Conservation (phyloP, 2,113 vertebrate genomes). For the Labrus mixtus region DNA sequence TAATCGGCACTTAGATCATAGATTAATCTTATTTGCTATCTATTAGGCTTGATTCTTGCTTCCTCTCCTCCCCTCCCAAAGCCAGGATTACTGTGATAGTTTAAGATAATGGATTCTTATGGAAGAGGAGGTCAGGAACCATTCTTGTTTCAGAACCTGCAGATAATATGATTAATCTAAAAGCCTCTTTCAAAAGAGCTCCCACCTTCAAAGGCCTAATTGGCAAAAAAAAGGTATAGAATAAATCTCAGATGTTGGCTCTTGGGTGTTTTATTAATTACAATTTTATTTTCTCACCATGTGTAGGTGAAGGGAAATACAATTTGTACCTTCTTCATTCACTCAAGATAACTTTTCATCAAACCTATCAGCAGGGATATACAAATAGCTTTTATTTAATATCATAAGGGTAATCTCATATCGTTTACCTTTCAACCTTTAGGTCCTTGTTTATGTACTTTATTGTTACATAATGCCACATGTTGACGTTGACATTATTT, state of each 20-base stretch:
- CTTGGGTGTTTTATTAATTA: slow-evolving; percentile 76
- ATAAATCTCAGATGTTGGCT: slow-evolving; percentile 85
- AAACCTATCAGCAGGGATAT: slow-evolving; percentile 48
- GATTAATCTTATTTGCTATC: slow-evolving; percentile 99
- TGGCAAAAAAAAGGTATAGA: slow-evolving; percentile 87
- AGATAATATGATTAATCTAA: slow-evolving; percentile 99
- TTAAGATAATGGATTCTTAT: slow-evolving; percentile 99
- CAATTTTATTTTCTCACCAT: slow-evolving; percentile 73
- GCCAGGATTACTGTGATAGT: slow-evolving; percentile 99
- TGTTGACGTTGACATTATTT: slow-evolving; percentile 67
- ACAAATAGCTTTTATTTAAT: slow-evolving; percentile 63
- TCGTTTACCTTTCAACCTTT: slow-evolving; percentile 74
- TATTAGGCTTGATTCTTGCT: slow-evolving; percentile 99
- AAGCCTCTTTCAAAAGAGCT: slow-evolving; percentile 96
- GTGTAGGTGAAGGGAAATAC: slow-evolving; percentile 74
- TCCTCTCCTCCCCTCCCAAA: slow-evolving; percentile 96
- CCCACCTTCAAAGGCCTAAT: slow-evolving; percentile 94
- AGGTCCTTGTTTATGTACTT: slow-evolving; percentile 50
- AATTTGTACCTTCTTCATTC: slow-evolving; percentile 76
- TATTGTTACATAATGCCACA: slow-evolving; percentile 61
- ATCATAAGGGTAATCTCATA: slow-evolving; percentile 65
- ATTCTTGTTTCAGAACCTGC: slow-evolving; percentile 97
- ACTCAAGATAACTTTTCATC: slow-evolving; percentile 62
- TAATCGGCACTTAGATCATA: slow-evolving; percentile 99
- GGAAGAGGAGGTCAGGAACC: slow-evolving; percentile 97